Evolutionary conservation across 1,140 invertebrate genomes (phyloP), one percentile per base, ranked within the genome.

Genomic region (Apis laboriosa): DNA sequence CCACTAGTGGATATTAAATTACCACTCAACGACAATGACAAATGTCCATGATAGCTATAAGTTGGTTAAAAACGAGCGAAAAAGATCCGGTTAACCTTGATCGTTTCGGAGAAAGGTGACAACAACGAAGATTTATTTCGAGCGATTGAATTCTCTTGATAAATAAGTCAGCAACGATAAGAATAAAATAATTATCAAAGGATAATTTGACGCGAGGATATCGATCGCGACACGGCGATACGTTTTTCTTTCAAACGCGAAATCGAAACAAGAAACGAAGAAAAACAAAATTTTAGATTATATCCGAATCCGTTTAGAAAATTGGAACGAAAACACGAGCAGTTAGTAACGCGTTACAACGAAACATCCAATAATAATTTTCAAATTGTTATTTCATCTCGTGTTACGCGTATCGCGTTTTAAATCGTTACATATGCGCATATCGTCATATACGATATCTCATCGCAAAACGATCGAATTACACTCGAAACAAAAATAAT

Each of bases 41-140:
- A 58, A 43, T 49, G 17, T 28, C 21, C 9, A 75, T 61, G 61
- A 75, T 12, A 43, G 28, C 9, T n/a, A 19, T 9, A 17, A 74
- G 56, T 61, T 75, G 4, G 9, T 49, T n/a, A 49, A 75, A 49
- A 24, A 49, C 15, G 34, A 75, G 3, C 19, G 19, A 43, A 74
- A 61, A 75, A 49, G 17, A 53, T 34, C 72, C 43, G 56, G 72
- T 75, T 75, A 75, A 49, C 72, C 72, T 75, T 75, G 34, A 15
- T 61, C 21, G 21, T 75, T 24, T 28, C n/a, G 56, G 72, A 24
- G 72, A 75, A 75, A 75, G 72, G 72, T 61, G 72, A 8, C 34
- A 43, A 43, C 34, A 7, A 61, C 21, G 17, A 12, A 34, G 12
- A 49, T 74, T 74, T 74, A 61, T 75, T 43, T 75, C n/a, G 7